A percentile compares a stretch with the other conserved stretches of the same genome.
These are phyloP conservation scores for Caenorhabditis sp. DNA, from an alignment of 2,888 invertebrate species.

Conservation along the genomic window DNA sequence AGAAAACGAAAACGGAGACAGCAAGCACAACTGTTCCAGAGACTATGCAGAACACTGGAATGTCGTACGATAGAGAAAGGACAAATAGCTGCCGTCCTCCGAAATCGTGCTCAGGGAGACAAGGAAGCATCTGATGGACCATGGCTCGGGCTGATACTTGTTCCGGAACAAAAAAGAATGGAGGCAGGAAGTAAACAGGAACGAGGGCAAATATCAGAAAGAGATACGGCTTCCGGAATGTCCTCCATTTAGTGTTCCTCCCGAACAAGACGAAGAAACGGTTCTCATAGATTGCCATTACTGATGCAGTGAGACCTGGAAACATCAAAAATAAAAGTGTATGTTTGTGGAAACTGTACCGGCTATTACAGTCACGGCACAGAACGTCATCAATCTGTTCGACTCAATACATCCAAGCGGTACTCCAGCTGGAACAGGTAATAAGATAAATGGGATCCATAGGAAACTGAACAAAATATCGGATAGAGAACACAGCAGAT, in stretches of 20 bases:
- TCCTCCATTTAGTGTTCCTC: constrained; percentile 9
- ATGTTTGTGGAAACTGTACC: not conserved
- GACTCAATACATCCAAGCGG: not conserved
- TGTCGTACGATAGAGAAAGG: not conserved
- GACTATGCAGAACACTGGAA: not conserved
- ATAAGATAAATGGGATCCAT: not conserved
- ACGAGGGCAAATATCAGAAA: not conserved
- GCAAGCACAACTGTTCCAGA: not conserved
- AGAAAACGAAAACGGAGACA: not conserved
- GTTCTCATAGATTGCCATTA: constrained; percentile 25
- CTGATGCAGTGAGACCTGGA: constrained; percentile 11
- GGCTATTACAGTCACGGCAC: too few species aligned
- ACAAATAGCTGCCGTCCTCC: not conserved
- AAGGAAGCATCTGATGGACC: not conserved
- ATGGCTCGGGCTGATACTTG: not conserved
- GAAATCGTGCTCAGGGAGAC: not conserved
- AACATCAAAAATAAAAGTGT: not conserved
- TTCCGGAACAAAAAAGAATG: constrained; percentile 4
- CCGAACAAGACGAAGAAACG: constrained; percentile 20
- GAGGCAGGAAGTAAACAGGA: constrained; percentile 5
- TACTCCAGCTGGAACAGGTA: not conserved
- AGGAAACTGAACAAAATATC: not conserved
- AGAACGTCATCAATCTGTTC: too few species aligned
- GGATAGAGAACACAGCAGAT: constrained; percentile 1
- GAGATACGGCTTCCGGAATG: not conserved